Percentiles rank a stretch among this genome's conserved stretches.
phyloP scores from a whole-genome alignment of 2,113 vertebrate genomes.

The Raja brachyura region DNA sequence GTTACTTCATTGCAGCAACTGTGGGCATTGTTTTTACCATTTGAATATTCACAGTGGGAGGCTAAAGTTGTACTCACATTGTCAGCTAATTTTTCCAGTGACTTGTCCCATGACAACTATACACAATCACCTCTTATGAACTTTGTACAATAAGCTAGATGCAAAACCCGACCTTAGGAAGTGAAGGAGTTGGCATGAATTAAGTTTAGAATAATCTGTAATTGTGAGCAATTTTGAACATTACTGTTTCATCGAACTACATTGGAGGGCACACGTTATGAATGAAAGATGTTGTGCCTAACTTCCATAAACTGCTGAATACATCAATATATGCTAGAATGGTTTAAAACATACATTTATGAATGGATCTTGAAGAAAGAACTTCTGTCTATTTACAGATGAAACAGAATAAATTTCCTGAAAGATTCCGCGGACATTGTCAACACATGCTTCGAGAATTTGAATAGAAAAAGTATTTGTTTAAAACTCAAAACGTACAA shows the following conservation, averaged over 20 bases:
- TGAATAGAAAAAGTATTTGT: not conserved
- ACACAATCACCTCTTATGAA: not conserved
- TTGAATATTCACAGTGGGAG: not conserved
- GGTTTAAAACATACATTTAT: not conserved
- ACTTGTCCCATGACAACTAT: not conserved
- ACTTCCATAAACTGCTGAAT: not conserved
- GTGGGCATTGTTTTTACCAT: not conserved
- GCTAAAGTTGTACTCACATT: not conserved
- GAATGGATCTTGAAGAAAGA: not conserved
- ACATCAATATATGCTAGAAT: not conserved
- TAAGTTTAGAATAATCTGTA: not conserved
- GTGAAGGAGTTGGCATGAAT: not conserved
- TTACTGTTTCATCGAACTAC: not conserved
- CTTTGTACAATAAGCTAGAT: not conserved
- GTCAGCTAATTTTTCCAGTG: not conserved
- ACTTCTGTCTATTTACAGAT: not conserved
- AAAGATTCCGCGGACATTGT: not conserved
- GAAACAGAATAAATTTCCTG: no score
- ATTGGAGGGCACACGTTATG: not conserved
- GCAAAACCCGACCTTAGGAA: not conserved
- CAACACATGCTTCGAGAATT: not conserved
- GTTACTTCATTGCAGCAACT: not conserved
- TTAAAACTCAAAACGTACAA: conserved; percentile 64
- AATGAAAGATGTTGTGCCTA: not conserved
- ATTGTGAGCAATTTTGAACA: not conserved